Evolutionary conservation across 1,140 invertebrate species (phyloP), one percentile per base, ranked within the genome.

Genomic region (Octopus sinensis): DNA sequence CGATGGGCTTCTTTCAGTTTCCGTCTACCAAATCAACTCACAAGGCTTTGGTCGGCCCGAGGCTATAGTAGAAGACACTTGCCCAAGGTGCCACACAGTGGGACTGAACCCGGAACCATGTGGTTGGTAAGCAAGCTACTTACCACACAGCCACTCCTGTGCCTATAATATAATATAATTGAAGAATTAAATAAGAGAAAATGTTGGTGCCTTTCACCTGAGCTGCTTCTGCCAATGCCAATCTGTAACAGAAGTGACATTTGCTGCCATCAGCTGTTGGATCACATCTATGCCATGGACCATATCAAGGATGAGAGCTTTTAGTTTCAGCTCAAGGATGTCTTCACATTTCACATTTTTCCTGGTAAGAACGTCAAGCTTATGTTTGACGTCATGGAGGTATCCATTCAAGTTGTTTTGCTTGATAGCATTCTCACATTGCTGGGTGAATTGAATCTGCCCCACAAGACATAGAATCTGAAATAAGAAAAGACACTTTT

Each of bases 221-320:
- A 99, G 91, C 91, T 99, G 97, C 90, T 96, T 96, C 88, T 96
- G 95, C 98, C 98, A 99, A 68, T 93, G 91, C 98, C 98, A 99
- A 84, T 97, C 95, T 51, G 88, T 91, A 17, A 92, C 87, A 81
- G 92, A 92, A 12, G 92, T 93, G 0, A 94, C 93, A 87, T 94
- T 94, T 53, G 92, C 91, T 17, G 93, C 90, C 54, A 97, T 92
- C 17, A 99, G 91, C 85, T 93, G 92, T 85, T 95, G 93, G 13
- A 98, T 93, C 5, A 99, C 93, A 80, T 93, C 92, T 71, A 96
- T 93, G 89, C 97, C 95, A 92, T 99, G 96, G 82, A 98, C 96
- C 0, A 96, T 95, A 88, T 99, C 98, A 80, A 99, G 90, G 82
- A 99, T 94, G n/a, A 99, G 92, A 7, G 94, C 93, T 86, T 93